Base-by-base conservation (phyloP, 2,113 vertebrate species). In the Grammomys dolichurus region DNA sequence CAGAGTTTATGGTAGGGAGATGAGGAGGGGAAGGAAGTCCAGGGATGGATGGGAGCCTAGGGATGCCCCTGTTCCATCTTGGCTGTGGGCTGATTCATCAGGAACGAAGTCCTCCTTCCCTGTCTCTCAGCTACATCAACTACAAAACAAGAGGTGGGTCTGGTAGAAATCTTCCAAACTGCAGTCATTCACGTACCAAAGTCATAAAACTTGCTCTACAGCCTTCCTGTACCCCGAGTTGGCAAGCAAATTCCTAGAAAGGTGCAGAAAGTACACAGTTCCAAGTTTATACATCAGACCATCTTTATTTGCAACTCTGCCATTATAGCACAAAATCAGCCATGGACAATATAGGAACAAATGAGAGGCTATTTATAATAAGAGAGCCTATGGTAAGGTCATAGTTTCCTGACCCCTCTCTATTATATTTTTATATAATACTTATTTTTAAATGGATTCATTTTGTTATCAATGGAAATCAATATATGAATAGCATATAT, bases 361-460 rank as follows among this genome's bases (percentile, higher is more conserved):
- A 89, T 3, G 20, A 87, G 22, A 91, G n/a, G 24, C 20, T 22
- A 0, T 36, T 80, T 86, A 65, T 3, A 56, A 75, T 86, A 82
- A 46, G 3, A n/a, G 7, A 80, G 36, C 1, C 17, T 65, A 6
- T 40, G 26, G 17, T 77, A 3, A 13, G 54, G 24, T 77, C 28
- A 93, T 13, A 54, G 46, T 69, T 88, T 94, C n/a, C 78, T 77
- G 26, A 76, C 1, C 33, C 19, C 31, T 91, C 4, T 58, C 75
- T 69, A 24, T 70, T 69, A 16, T 72, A 17, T 67, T 76, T 54
- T 94, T 67, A 84, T 6, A 72, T 88, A 63, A 75, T 36, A 94
- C 48, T 93, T 91, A 80, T n/a, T 77, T 93, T 82, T 33, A 94
- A 95, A 81, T 81, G 33, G n/a, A 77, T 93, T 93, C 26, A 51